Evolutionary conservation across 2,113 vertebrate species (phyloP).

Genomic region (Chaetorhynchus papuensis): DNA sequence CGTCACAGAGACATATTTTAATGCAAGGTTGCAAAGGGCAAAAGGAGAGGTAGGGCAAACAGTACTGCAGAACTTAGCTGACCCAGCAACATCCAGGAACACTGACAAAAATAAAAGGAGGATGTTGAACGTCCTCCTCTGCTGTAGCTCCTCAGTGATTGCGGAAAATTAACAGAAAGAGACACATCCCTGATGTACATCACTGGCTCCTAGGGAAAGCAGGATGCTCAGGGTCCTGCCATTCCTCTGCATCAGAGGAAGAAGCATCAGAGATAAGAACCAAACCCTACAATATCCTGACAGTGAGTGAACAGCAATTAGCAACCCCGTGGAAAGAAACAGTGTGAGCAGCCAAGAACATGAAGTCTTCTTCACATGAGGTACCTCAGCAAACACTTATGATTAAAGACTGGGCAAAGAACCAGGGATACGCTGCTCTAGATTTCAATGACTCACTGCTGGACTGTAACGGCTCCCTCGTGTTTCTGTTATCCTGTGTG

Average conservation of each 20-base stretch:
- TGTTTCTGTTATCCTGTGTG: background rate
- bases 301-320: background rate
- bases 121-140: background rate
- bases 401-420: background rate
- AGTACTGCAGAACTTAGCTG: background rate
- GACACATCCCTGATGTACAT: background rate
- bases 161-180: background rate
- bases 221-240: background rate
- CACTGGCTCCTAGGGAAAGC: background rate
- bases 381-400: background rate
- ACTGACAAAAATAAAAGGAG: background rate
- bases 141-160: background rate
- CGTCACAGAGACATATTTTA: background rate
- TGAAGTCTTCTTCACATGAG: background rate
- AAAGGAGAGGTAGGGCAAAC: background rate
- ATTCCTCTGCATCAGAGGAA: background rate
- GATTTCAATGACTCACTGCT: background rate
- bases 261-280: background rate
- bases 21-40: background rate
- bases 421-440: background rate
- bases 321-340: background rate
- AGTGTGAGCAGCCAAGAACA: background rate
- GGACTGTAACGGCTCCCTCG: fast-evolving
- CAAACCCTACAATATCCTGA: background rate
- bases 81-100: background rate